Evolutionary conservation across 2,797 vertebrate species (phyloP).

Genomic region (Schizopygopsis malacanthus): DNA sequence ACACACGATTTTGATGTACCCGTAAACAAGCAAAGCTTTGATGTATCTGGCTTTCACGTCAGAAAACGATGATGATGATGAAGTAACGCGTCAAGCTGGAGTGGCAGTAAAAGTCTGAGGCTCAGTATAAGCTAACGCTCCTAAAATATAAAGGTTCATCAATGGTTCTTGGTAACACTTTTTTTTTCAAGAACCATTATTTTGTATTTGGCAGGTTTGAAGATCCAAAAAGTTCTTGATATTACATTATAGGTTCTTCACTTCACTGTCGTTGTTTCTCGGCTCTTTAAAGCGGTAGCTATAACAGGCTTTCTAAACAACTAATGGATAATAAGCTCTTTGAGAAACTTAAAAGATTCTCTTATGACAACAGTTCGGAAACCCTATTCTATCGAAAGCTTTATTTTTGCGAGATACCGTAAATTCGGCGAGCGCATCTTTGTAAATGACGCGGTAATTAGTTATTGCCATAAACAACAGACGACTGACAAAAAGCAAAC

Average conservation of each 20-base stretch:
- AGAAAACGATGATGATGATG: conserved; percentile 42
- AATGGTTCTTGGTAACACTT: background rate
- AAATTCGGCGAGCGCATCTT: background rate
- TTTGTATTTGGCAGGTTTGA: background rate
- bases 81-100: conserved; percentile 32
- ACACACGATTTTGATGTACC: background rate
- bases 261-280: background rate
- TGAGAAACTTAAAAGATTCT: conserved; percentile 4
- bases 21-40: conserved; percentile 12
- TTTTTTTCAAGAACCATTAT: background rate
- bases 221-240: conserved; percentile 6
- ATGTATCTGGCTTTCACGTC: conserved; percentile 29
- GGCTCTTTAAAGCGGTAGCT: background rate
- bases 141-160: conserved; percentile 21
- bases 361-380: background rate
- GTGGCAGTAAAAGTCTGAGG: conserved; percentile 25
- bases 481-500: conserved; percentile 7
- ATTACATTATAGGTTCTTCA: background rate
- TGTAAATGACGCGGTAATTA: conserved; percentile 13
- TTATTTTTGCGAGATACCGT: background rate
- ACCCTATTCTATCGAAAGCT: background rate
- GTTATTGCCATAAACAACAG: conserved; percentile 13
- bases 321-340: background rate
- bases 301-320: background rate
- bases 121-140: conserved; percentile 18